Conservation (phyloP, 2,888 invertebrate genomes). For the Sabellastarte sp. region DNA sequence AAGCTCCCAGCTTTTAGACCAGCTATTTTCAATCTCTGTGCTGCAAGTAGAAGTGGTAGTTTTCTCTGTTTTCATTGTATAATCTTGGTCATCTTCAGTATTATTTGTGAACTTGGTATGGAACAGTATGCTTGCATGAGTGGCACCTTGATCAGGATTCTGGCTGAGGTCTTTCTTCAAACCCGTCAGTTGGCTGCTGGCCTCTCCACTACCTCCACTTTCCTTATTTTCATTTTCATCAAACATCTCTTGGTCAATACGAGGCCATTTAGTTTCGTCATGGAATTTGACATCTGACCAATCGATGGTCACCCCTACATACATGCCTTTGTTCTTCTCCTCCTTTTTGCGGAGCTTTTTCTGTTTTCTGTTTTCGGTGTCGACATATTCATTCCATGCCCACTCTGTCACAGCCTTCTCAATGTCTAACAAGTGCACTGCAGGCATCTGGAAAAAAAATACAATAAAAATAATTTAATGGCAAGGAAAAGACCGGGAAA, state of each 20-base stretch:
- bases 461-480: too few relatives aligned
- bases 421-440: slow-evolving; percentile 12
- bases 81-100: slow-evolving; percentile 30
- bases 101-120: slow-evolving; percentile 36
- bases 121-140: slow-evolving; percentile 28
- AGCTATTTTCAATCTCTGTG: slow-evolving; percentile 27
- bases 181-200: background rate
- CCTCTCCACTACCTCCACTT: background rate
- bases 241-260: slow-evolving; percentile 8
- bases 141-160: slow-evolving; percentile 1
- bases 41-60: slow-evolving; percentile 27
- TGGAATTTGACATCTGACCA: slow-evolving; percentile 26
- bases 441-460: too few relatives aligned
- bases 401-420: slow-evolving; percentile 25
- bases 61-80: slow-evolving; percentile 36
- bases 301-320: slow-evolving; percentile 22
- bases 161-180: background rate
- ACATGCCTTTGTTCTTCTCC: slow-evolving; percentile 10
- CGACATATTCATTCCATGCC: slow-evolving; percentile 23
- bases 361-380: slow-evolving; percentile 22
- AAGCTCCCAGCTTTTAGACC: slow-evolving; percentile 52
- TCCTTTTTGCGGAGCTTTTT: slow-evolving; percentile 16
- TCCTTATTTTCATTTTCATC: slow-evolving; percentile 1
- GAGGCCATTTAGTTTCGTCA: slow-evolving; percentile 24
- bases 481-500: too few relatives aligned